Percentiles rank a stretch among this genome's conserved stretches.
Conservation (phyloP, 2,888 invertebrate species). For the Apomyelois bistriatella region DNA sequence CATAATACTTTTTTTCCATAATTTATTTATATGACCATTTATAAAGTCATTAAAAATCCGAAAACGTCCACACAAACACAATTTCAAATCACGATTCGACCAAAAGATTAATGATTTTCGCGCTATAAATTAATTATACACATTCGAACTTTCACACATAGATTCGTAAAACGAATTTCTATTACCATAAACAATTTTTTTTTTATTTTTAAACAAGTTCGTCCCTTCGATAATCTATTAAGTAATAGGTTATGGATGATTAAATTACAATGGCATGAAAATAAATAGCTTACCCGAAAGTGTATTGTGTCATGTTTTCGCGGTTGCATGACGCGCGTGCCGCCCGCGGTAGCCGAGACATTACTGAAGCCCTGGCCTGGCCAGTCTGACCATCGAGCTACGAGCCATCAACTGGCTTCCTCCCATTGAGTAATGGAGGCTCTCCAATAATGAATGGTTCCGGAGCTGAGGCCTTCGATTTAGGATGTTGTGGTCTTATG, state of each 20-base stretch:
- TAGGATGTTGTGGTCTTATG: too few relatives aligned
- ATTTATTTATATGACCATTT: too few relatives aligned
- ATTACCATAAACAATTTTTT: background rate
- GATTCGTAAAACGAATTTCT: background rate
- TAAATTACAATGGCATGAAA: background rate
- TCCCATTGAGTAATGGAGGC: conserved; percentile 46
- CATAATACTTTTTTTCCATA: too few relatives aligned
- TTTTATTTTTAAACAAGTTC: too few relatives aligned
- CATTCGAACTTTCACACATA: conserved; percentile 1
- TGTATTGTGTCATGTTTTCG: conserved; percentile 41
- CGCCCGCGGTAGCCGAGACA: conserved; percentile 25
- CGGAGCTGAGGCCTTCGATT: too few relatives aligned
- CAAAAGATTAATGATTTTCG: background rate
- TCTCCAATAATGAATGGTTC: conserved; percentile 10
- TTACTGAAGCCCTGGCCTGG: conserved; percentile 18
- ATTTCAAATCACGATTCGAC: background rate
- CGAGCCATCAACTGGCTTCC: conserved; percentile 32
- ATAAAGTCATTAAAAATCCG: too few relatives aligned
- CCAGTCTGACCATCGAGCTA: conserved; percentile 16
- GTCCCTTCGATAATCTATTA: background rate
- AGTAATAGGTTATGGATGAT: background rate
- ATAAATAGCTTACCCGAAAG: conserved; percentile 34
- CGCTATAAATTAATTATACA: conserved; percentile 2
- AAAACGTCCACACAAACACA: background rate
- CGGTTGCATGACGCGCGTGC: conserved; percentile 22